Evolutionary conservation across 1,140 invertebrate genomes (phyloP), one percentile per base, ranked within the genome.

Genomic region (Ceratina japonica): DNA sequence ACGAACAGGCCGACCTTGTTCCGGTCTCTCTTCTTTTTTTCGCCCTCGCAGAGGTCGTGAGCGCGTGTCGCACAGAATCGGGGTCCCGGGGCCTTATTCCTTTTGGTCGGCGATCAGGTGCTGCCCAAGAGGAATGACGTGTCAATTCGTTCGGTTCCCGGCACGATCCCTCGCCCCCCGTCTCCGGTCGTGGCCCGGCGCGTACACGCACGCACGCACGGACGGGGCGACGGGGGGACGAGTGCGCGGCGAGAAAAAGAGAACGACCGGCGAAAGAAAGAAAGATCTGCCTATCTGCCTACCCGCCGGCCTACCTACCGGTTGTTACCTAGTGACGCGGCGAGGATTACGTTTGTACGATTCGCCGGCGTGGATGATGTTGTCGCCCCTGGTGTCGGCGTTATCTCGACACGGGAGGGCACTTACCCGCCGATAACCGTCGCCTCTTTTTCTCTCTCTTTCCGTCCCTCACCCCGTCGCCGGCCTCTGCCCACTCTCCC

Each of bases 381-480:
- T 92, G 91, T 91, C 89, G 88, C 87, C 89, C 84, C 81, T 90
- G 90, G 89, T 91, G 91, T 92, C 89, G 89, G 85, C 83, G 83
- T 91, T 92, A 92, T 91, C 90, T 91, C 87, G 86, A 91, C 90
- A 91, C 87, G 87, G 83, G 89, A 91, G 90, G 90, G 90, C 90
- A 92, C 91, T 92, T 91, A 92, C 89, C 90, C 85, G 65, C 87
- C 86, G 90, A 92, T 92, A 91, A 91, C 86, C 86, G 85, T 83
- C 37, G 58, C 65, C 75, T 72, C 61, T 80, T 66, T 78, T 24
- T 78, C 20, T 62, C 81, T 83, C 81, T 81, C 49, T 56, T 61
- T 78, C 58, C 12, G 56, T 79, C 73, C 72, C 18, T 31, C 62
- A 68, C 71, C 24, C 15, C 65, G 44, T 70, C n/a, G n/a, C n/a